A percentile compares a stretch with the other conserved stretches of the same genome.
Conservation (phyloP, 2,888 invertebrate species). For the Stenotaenia linearis region DNA sequence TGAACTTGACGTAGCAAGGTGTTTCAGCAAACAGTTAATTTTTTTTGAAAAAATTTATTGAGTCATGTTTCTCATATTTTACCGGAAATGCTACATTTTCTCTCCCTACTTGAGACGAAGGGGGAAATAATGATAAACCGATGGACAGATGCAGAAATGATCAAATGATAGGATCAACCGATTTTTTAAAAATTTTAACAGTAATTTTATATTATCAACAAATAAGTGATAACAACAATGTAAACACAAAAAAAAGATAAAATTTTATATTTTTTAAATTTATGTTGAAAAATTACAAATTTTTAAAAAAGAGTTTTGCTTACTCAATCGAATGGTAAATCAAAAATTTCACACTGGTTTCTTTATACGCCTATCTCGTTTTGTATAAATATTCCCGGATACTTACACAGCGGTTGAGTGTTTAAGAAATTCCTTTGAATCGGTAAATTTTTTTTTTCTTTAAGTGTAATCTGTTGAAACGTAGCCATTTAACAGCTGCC, state of each 20-base stretch:
- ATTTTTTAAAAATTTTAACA: too few relatives aligned
- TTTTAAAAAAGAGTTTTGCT: too few relatives aligned
- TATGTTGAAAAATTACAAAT: too few relatives aligned
- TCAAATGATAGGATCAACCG: too few relatives aligned
- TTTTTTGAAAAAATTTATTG: too few relatives aligned
- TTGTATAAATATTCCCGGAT: not conserved
- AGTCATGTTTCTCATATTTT: not conserved
- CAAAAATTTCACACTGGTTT: not conserved
- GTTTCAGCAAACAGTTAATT: too few relatives aligned
- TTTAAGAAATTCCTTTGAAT: conserved; percentile 4
- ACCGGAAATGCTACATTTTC: not conserved
- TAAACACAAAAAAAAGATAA: too few relatives aligned
- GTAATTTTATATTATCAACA: too few relatives aligned
- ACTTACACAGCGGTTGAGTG: not conserved
- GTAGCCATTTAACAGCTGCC: conserved; percentile 8
- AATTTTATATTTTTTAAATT: too few relatives aligned
- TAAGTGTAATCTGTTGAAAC: conserved; percentile 10
- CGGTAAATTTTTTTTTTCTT: not conserved
- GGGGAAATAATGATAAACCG: not conserved
- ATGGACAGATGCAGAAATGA: not conserved
- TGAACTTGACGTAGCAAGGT: too few relatives aligned
- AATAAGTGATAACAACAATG: too few relatives aligned
- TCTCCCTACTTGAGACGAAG: not conserved
- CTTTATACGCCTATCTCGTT: not conserved
- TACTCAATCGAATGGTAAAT: not conserved